These are phyloP conservation scores for Diuraphis noxia DNA, from an alignment of 1,140 invertebrate genomes.

Conservation along the genomic window DNA sequence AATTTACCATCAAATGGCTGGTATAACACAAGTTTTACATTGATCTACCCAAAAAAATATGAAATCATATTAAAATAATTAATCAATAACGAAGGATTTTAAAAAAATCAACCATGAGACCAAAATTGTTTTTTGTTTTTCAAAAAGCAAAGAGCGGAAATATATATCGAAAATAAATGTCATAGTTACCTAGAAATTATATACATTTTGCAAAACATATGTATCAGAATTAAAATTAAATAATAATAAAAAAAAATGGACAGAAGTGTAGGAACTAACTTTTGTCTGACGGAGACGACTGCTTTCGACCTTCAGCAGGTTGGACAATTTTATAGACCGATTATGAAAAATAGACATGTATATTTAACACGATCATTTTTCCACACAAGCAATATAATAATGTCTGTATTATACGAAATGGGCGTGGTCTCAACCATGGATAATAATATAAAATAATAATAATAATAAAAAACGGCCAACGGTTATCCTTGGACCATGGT, in stretches of 20 bases:
- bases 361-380: conserved; percentile 21
- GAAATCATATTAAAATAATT: too few relatives aligned
- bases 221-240: neutral
- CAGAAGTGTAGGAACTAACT: neutral
- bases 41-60: too few relatives aligned
- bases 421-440: conserved; percentile 24
- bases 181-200: neutral
- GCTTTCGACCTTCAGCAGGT: neutral
- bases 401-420: conserved; percentile 41
- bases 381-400: neutral
- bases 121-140: neutral
- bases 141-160: neutral
- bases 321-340: neutral
- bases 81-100: too few relatives aligned
- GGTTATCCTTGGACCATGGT: conserved; percentile 49
- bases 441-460: conserved; percentile 30
- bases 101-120: too few relatives aligned
- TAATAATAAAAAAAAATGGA: neutral
- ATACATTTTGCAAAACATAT: neutral
- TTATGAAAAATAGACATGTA: neutral
- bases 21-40: too few relatives aligned
- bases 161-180: neutral
- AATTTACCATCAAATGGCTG: too few relatives aligned
- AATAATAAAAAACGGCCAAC: conserved; percentile 48
- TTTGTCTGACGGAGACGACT: neutral